Base-by-base conservation (phyloP, 2,888 invertebrate species). In the Bruchidius siliquastri region DNA sequence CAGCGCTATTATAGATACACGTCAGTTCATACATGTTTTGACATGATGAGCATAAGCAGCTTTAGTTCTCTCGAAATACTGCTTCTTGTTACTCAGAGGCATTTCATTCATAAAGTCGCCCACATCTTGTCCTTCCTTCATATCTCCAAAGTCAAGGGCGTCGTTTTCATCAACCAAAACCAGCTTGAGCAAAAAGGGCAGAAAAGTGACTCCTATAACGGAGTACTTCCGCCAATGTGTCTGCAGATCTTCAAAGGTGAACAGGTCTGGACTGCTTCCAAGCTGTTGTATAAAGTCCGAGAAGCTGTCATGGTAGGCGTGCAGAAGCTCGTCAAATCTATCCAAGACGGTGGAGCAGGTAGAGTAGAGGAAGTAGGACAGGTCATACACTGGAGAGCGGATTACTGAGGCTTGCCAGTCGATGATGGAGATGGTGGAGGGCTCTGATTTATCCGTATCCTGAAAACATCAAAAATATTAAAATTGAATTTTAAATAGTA, bases 211-310 rank as follows among this genome's bases (percentile, higher is more conserved):
- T 3, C 70, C 70, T 10, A 20, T 20, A 20, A 70, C 0, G 21
- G 70, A 20, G n/a, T 70, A 70, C 13, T 70, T 26, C 70, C 22
- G 26, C 70, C 70, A 70, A n/a, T 70, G 70, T 18, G 0, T 49
- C 30, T 30, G 26, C 70, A 70, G 18, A 18, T 70, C 70, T 26
- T 70, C 26, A 8, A 70, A 30, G 0, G 70, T 70, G 30, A 70
- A 70, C 13, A 30, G 3, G 0, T 70, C 30, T 8, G 70, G 70
- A 18, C 49, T 49, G 70, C 70, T 21, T 10, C 30, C 70, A 20
- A 70, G 49, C 13, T 26, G 30, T 20, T 10, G n/a, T n/a, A 70
- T 20, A 20, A 32, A 70, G 21, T 70, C 13, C 0, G 26, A 20
- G n/a, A 70, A 30, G 30, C 32, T 32, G 30, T 70, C 70, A 30